Conservation (phyloP, 2,888 invertebrate species). For the Yponomeuta malinellus region DNA sequence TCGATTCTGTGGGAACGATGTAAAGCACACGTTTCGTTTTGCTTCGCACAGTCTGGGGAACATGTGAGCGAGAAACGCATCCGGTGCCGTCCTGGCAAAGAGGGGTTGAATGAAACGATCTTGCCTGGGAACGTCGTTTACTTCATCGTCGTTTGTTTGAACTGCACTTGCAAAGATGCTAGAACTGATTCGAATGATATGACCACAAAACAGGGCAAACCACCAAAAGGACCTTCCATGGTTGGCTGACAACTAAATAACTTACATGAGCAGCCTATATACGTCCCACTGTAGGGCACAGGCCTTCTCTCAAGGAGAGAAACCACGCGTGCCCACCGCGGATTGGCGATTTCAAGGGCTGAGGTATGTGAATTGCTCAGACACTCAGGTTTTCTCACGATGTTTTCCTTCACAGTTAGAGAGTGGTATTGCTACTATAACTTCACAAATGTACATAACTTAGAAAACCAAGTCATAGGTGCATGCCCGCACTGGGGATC, state of each 20-base stretch:
- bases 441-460: no score
- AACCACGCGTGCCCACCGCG: no score
- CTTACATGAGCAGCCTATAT: not conserved
- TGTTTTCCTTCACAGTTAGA: no score
- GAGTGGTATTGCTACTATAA: no score
- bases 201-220: not conserved
- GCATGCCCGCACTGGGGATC: no score
- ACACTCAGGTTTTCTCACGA: no score
- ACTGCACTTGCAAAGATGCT: conserved; percentile 3
- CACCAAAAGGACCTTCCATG: not conserved
- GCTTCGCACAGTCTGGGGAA: conserved; percentile 51
- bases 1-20: conserved; percentile 64
- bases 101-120: conserved; percentile 29
- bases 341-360: no score
- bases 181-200: not conserved
- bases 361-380: no score
- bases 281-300: no score
- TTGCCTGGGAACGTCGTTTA: conserved; percentile 38
- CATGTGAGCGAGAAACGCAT: conserved; percentile 64
- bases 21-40: conserved; percentile 54
- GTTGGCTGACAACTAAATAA: not conserved
- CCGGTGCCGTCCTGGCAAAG: conserved; percentile 48
- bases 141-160: conserved; percentile 45
- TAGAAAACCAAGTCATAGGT: no score
- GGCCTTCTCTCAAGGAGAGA: no score